Evolutionary conservation across 1,140 invertebrate species (phyloP), one percentile per base, ranked within the genome.

Genomic region (Bombus waltoni): DNA sequence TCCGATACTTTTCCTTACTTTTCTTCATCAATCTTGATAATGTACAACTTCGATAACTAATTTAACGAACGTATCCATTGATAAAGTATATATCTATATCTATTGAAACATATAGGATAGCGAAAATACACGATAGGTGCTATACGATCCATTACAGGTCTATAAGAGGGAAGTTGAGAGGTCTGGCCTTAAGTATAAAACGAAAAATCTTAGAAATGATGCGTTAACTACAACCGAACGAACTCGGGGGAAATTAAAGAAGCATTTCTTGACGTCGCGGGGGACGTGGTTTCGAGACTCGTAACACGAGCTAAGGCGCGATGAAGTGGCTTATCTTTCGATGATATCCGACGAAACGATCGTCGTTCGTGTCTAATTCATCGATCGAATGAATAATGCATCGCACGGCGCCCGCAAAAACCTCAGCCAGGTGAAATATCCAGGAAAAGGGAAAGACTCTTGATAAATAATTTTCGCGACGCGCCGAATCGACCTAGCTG

Each of bases 381-480:
- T 73, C 47, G 70, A 42, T 73, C 38, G 70, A 42, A 65, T 74
- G 44, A 74, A 73, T 81, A 81, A 82, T 74, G 11, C 13, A 82
- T 22, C 78, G 13, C 22, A 11, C 11, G 11, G 15, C 10, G 53
- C 9, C 18, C 0, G 47, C 59, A 47, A 62, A 62, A n/a, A n/a
- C 28, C 11, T 11, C 11, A 35, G 4, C 25, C 13, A 22, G 18
- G 42, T 35, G 22, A 42, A 65, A 65, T 72, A 73, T 79, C 57
- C 40, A n/a, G 40, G 57, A 83, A 68, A 82, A 77, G 18, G 35
- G 35, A 68, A 65, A 40, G 47, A 38, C 15, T 22, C 72, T 15
- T 47, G 81, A 66, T 83, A 83, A 83, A 83, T 83, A 83, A 83
- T 83, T 75, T 83, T 35, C 72, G 15, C 32, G 42, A 40, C 28